phyloP scores from a whole-genome alignment of 2,888 invertebrate genomes.

The Pterobdella sp. region DNA sequence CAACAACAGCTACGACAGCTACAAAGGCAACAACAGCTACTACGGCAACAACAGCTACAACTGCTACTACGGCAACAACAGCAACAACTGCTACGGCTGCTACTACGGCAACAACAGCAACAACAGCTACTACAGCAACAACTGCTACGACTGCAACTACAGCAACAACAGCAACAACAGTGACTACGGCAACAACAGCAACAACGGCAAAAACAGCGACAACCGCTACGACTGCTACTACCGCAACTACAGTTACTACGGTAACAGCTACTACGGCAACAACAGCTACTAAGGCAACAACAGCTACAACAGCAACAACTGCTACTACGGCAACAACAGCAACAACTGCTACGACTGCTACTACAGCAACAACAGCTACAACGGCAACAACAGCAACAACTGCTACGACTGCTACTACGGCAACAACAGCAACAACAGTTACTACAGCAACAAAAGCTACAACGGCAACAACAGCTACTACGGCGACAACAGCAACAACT shows the following conservation, averaged over 20 bases:
- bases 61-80: too few relatives aligned
- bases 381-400: background rate
- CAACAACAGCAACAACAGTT: background rate
- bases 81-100: too few relatives aligned
- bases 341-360: background rate
- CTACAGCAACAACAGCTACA: background rate
- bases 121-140: background rate
- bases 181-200: background rate
- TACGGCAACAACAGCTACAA: too few relatives aligned
- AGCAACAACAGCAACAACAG: background rate
- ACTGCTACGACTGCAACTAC: background rate
- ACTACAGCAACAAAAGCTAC: background rate
- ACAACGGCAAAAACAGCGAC: conserved; percentile 4
- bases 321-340: background rate
- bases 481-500: background rate
- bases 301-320: background rate
- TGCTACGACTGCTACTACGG: background rate
- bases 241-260: background rate
- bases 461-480: background rate
- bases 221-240: background rate
- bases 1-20: too few relatives aligned
- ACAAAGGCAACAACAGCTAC: too few relatives aligned
- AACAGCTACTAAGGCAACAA: background rate
- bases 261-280: background rate
- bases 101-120: background rate